Evolutionary conservation across 2,797 vertebrate species (phyloP), one percentile per base, ranked within the genome.

Genomic region (Pagetopsis macropterus): DNA sequence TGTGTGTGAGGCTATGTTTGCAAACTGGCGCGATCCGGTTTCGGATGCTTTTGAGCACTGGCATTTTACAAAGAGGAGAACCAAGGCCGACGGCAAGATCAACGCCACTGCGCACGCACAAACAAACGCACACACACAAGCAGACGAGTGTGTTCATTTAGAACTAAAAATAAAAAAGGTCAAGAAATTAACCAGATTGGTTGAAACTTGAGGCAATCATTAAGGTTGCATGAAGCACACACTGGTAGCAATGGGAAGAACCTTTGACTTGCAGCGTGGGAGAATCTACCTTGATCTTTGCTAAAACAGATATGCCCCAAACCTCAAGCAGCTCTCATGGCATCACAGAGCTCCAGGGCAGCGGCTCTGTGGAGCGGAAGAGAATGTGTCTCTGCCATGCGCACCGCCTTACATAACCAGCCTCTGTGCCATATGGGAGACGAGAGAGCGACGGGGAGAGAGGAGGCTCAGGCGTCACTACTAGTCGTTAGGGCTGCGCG

Each of bases 381-480:
- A 3, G 59, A 50, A 82, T 73, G 5, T 2, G 44, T 76, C 72
- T 74, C 63, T 44, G 74, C 70, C 63, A 2, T 15, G 85, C 84
- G 84, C 84, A 79, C 83, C 0, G 67, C 27, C 87, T 93, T 91
- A 91, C 80, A 71, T 92, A 92, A 93, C 61, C 75, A 72, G 43
- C 72, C 84, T 70, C 74, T 15, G 51, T 54, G 81, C 72, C 89
- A 82, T 88, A 76, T 72, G 85, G 70, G 68, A 58, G 51, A 67
- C 27, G 33, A n/a, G 5, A 17, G 33, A 33, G 52, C 31, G 52
- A 55, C 1, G 9, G 33, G 61, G 57, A 55, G 46, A 60, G 45
- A 31, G 23, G 55, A 70, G 51, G 44, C 33, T 6, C 15, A 1
- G 13, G 44, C 60, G 65, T 60, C 65, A 55, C 55, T 3, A 2